phyloP scores from a whole-genome alignment of 2,888 invertebrate genomes.

The Pterostichus madidus region DNA sequence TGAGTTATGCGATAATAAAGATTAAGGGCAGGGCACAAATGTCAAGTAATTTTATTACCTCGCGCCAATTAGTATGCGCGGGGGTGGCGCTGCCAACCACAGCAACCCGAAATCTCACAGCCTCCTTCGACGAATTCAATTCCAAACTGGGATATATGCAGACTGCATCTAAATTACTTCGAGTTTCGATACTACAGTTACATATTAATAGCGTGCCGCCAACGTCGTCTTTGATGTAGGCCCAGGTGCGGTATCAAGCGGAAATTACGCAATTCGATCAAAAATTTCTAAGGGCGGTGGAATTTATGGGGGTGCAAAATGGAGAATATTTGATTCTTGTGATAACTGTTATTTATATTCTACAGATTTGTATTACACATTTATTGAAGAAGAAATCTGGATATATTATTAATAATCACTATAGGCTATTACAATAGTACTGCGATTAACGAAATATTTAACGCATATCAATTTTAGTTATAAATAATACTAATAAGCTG shows the following conservation, averaged over 20 bases:
- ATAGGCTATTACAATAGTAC: too few relatives aligned
- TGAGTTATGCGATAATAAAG: slow-evolving; percentile 65
- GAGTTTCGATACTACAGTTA: slow-evolving; percentile 44
- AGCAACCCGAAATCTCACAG: slow-evolving; percentile 11
- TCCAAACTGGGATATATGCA: slow-evolving; percentile 46
- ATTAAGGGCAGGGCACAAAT: slow-evolving; percentile 61
- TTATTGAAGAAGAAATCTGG: too few relatives aligned
- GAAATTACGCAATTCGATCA: slow-evolving; percentile 23
- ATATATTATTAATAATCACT: too few relatives aligned
- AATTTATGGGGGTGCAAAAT: too few relatives aligned
- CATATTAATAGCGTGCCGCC: slow-evolving; percentile 29
- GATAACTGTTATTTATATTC: too few relatives aligned
- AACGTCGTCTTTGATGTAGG: not conserved
- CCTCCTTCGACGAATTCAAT: slow-evolving; percentile 22
- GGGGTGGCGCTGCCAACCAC: slow-evolving; percentile 1
- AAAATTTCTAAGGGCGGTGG: not conserved
- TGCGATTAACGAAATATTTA: too few relatives aligned
- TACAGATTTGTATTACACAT: too few relatives aligned
- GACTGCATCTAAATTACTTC: slow-evolving; percentile 62
- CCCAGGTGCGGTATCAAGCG: not conserved
- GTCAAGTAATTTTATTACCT: slow-evolving; percentile 65
- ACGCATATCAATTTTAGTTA: too few relatives aligned
- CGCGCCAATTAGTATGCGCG: slow-evolving; percentile 61
- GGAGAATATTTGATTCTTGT: too few relatives aligned
- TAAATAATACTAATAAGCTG: too few relatives aligned